Evolutionary conservation across 2,113 vertebrate species (phyloP).

Genomic region (Saccopteryx bilineata): DNA sequence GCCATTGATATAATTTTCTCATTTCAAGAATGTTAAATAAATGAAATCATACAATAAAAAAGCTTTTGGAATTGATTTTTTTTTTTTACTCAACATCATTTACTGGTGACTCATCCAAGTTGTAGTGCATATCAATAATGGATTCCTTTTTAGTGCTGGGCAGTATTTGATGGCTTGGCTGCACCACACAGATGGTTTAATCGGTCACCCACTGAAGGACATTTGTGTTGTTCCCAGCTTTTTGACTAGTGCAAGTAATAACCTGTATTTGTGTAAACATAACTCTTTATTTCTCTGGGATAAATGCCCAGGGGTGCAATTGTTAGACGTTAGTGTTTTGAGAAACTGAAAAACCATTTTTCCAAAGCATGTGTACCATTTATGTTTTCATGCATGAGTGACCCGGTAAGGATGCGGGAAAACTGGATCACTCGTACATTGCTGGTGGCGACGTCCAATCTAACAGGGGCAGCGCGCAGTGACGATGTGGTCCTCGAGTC

Average conservation of each 20-base stretch:
- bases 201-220: not conserved
- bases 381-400: not conserved
- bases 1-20: not conserved
- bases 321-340: not conserved
- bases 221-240: not conserved
- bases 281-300: not conserved
- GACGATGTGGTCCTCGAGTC: not conserved
- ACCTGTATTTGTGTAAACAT: not conserved
- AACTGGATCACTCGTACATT: not conserved
- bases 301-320: not conserved
- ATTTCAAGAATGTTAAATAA: not conserved
- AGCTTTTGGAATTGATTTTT: not conserved
- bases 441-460: too few species aligned
- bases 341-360: not conserved
- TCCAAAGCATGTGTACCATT: not conserved
- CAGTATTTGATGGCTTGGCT: not conserved
- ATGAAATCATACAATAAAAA: not conserved
- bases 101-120: not conserved
- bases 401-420: not conserved
- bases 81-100: not conserved
- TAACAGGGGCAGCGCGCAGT: accelerated
- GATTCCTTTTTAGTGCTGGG: not conserved
- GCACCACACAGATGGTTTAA: not conserved
- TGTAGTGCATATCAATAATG: not conserved
- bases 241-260: not conserved